phyloP scores from a whole-genome alignment of 2,888 invertebrate species.

The Cantharis rustica region DNA sequence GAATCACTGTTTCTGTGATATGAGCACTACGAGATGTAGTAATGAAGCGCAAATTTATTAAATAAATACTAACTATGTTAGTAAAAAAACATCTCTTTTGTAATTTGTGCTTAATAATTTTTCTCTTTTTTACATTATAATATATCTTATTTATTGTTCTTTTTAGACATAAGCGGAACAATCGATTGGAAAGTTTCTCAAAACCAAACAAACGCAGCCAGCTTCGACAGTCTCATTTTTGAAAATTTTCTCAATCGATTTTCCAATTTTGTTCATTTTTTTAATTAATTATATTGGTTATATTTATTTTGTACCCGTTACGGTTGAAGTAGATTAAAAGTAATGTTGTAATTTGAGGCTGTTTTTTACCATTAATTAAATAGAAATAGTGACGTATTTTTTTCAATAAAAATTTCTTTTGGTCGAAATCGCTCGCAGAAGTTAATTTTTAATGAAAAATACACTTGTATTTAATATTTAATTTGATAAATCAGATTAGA shows the following conservation, averaged over 20 bases:
- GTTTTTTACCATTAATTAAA: neutral
- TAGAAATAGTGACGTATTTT: neutral
- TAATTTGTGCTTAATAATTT: constrained; percentile 24
- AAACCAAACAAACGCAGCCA: neutral
- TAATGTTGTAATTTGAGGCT: neutral
- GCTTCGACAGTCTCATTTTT: neutral
- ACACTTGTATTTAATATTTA: constrained; percentile 4
- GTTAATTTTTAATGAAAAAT: neutral
- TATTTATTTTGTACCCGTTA: neutral
- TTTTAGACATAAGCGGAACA: neutral
- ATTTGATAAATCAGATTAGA: constrained; percentile 7
- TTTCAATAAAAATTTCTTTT: neutral
- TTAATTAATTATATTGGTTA: neutral
- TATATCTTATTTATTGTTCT: constrained; percentile 28
- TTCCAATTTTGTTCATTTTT: neutral
- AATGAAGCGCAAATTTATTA: constrained; percentile 18
- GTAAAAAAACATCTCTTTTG: constrained; percentile 18
- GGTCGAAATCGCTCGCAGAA: neutral
- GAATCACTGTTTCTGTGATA: constrained; percentile 51
- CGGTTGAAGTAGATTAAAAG: neutral
- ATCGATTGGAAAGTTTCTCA: neutral
- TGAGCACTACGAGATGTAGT: constrained; percentile 39
- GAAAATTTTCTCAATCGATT: neutral
- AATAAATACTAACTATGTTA: constrained; percentile 22
- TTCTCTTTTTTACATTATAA: constrained; percentile 26